phyloP scores from a whole-genome alignment of 2,113 vertebrate species.

The Tyto alba region DNA sequence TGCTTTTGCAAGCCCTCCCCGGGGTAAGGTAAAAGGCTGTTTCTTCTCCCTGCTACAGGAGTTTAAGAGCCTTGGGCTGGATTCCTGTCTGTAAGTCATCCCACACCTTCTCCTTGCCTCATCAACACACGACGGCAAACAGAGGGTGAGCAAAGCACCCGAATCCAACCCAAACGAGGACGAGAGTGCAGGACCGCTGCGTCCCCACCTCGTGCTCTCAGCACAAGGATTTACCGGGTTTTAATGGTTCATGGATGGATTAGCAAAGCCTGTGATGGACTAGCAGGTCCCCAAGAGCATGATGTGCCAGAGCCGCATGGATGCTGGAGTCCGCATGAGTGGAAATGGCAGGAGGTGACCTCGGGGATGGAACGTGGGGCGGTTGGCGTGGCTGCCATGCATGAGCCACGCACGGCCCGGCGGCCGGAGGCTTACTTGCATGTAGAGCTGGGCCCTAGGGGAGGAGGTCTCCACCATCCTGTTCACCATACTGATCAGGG shows the following conservation, averaged over 20 bases:
- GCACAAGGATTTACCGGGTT: neutral
- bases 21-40: neutral
- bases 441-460: conserved; percentile 84
- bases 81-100: neutral
- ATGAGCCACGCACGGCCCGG: conserved; percentile 14
- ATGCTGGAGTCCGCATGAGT: neutral
- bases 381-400: conserved; percentile 41
- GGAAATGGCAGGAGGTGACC: conserved; percentile 20
- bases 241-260: conserved; percentile 32
- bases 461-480: conserved; percentile 86
- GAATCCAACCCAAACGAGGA: neutral
- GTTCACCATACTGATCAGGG: conserved; percentile 86
- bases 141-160: neutral
- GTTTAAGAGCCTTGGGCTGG: neutral
- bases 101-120: neutral
- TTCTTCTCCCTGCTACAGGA: neutral
- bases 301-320: neutral
- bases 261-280: conserved; percentile 51
- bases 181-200: neutral
- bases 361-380: neutral
- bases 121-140: neutral
- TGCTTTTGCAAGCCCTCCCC: neutral
- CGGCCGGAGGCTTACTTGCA: conserved; percentile 82
- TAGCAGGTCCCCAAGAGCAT: neutral
- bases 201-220: neutral